Conservation (phyloP, 2,888 invertebrate genomes). For the Ophraella communa region DNA sequence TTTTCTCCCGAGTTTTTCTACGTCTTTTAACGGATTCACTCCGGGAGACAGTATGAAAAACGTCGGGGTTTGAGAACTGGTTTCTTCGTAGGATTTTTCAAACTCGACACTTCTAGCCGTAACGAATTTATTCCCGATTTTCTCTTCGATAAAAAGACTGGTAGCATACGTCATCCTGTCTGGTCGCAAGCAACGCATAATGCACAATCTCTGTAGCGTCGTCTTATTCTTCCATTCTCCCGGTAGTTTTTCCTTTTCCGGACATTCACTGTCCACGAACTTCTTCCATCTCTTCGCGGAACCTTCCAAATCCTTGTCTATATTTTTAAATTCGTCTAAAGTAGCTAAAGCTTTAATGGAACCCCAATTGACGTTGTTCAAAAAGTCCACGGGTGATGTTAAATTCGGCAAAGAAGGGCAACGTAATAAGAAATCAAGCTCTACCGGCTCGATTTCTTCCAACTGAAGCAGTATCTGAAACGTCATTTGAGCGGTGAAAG, state of each 20-base stretch:
- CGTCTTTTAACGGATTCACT: slow-evolving; percentile 92
- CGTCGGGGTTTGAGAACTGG: slow-evolving; percentile 82
- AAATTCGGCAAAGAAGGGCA: slow-evolving; percentile 81
- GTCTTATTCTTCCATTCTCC: slow-evolving; percentile 95
- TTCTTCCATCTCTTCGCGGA: slow-evolving; percentile 93
- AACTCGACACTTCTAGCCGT: slow-evolving; percentile 82
- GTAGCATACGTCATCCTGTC: slow-evolving; percentile 96
- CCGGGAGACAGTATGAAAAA: slow-evolving; percentile 95
- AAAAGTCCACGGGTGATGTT: slow-evolving; percentile 81
- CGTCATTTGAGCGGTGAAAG: slow-evolving; percentile 86
- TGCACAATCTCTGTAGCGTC: slow-evolving; percentile 84
- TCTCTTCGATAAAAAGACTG: slow-evolving; percentile 87
- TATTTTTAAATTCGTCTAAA: slow-evolving; percentile 79
- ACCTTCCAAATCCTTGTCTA: slow-evolving; percentile 91
- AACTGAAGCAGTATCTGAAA: slow-evolving; percentile 67
- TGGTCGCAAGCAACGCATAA: slow-evolving; percentile 88
- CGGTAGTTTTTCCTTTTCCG: slow-evolving; percentile 92
- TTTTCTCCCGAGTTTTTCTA: slow-evolving; percentile 83
- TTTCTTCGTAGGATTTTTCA: slow-evolving; percentile 85
- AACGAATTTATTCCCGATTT: slow-evolving; percentile 81
- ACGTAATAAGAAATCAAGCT: slow-evolving; percentile 86
- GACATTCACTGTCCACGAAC: slow-evolving; percentile 89
- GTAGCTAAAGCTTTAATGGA: slow-evolving; percentile 81
- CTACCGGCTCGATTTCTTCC: slow-evolving; percentile 74
- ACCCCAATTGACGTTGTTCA: slow-evolving; percentile 85